Evolutionary conservation across 2,797 vertebrate species (phyloP), one percentile per base, ranked within the genome.

Genomic region (Oryzias sinensis): DNA sequence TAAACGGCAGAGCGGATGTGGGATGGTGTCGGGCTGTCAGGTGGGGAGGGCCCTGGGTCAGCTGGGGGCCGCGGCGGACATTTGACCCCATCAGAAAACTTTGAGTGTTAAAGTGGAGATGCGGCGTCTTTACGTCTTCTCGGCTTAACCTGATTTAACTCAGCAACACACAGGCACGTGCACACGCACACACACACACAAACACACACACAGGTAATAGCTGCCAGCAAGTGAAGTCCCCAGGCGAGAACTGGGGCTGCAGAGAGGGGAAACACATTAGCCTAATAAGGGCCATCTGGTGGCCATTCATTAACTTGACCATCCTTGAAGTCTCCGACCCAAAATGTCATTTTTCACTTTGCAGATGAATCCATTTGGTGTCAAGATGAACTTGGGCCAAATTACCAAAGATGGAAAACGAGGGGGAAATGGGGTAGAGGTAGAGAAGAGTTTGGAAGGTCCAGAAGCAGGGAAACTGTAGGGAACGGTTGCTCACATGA

Each of bases 241-340:
- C 70, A 76, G 85, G 85, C 83, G 88, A 86, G 72, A 64, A 68
- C 64, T 42, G 68, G 59, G 76, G 83, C 85, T 77, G 85, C 72
- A 65, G 86, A 87, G 86, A 81, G 77, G 79, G 81, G 66, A 82
- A 87, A 82, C 85, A 84, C 91, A 91, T 91, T 93, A 92, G 87
- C 89, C 89, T 93, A 92, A 92, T 92, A 92, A 90, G 85, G 83
- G 83, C 90, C 92, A 93, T 93, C 91, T 93, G 92, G 86, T 91
- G 85, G 87, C 87, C 89, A 92, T 93, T 92, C 91, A 93, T 92
- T 92, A 92, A 87, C 84, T 89, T 87, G 85, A 90, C 86, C 90
- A 91, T 90, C 89, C 88, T 91, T 90, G 86, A 92, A 87, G 84
- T 91, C 83, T 77, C 84, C 46, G 86, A 88, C 89, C 89, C 70